Conservation (phyloP, 2,797 vertebrate genomes). For the Amazona ochrocephala region DNA sequence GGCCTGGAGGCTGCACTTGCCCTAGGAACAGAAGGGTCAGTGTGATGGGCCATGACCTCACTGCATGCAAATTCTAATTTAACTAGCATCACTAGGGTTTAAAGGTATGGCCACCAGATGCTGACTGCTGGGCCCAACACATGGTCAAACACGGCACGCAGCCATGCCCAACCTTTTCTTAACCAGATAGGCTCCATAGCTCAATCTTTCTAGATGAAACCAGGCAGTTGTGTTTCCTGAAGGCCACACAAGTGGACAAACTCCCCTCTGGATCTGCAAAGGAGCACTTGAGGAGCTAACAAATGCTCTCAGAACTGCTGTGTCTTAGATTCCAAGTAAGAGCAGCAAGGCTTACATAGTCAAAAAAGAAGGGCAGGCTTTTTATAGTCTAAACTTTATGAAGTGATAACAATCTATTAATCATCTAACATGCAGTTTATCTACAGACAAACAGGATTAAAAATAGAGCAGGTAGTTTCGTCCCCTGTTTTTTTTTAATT, state of each 20-base stretch:
- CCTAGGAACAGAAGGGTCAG: neutral
- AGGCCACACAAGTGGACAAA: neutral
- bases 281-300: neutral
- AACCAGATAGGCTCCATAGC: neutral
- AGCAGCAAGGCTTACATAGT: neutral
- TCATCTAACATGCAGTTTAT: conserved; percentile 58
- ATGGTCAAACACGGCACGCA: neutral
- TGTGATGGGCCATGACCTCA: neutral
- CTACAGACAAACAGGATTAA: conserved; percentile 57
- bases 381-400: conserved; percentile 57
- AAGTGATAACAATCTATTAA: conserved; percentile 68
- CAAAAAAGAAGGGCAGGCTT: conserved; percentile 20
- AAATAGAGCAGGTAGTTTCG: conserved; percentile 54
- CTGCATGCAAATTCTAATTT: neutral
- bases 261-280: neutral
- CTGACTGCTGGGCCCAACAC: neutral
- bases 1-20: neutral
- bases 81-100: neutral
- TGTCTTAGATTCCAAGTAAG: neutral
- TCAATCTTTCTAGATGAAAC: neutral
- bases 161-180: neutral
- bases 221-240: neutral
- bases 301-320: neutral
- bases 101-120: neutral
- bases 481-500: neutral